Evolutionary conservation across 2,888 invertebrate species (phyloP).

Genomic region (Luffia ferchaultella): DNA sequence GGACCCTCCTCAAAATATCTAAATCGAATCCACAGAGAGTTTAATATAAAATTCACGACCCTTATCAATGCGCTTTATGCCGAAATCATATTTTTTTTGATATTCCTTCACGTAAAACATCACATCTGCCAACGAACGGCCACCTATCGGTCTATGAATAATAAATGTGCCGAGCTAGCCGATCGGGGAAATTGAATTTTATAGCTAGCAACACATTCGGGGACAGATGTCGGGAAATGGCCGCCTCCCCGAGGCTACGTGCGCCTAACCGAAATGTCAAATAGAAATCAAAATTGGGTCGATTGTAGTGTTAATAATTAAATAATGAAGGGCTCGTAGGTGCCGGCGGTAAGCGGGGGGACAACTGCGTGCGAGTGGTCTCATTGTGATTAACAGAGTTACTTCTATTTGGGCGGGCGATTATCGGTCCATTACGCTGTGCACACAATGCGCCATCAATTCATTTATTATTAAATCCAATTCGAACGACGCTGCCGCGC

Average conservation of each 20-base stretch:
- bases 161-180: conserved; percentile 61
- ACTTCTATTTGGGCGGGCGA: conserved; percentile 61
- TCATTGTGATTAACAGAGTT: conserved; percentile 58
- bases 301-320: conserved; percentile 65
- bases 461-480: neutral
- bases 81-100: conserved; percentile 46
- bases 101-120: conserved; percentile 64
- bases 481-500: neutral
- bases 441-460: conserved; percentile 29
- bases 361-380: conserved; percentile 42
- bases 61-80: conserved; percentile 41
- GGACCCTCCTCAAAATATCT: conserved; percentile 3
- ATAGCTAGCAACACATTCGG: conserved; percentile 62
- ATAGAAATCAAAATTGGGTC: conserved; percentile 66
- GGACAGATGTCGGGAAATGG: conserved; percentile 65
- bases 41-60: conserved; percentile 47
- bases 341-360: conserved; percentile 20
- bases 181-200: conserved; percentile 67
- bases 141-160: conserved; percentile 61
- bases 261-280: conserved; percentile 60
- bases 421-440: conserved; percentile 60
- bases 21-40: conserved; percentile 31
- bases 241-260: conserved; percentile 46
- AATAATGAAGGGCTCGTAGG: conserved; percentile 46
- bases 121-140: conserved; percentile 62